Evolutionary conservation across 1,140 invertebrate species (phyloP), one percentile per base, ranked within the genome.

Genomic region (Ylistrum balloti): DNA sequence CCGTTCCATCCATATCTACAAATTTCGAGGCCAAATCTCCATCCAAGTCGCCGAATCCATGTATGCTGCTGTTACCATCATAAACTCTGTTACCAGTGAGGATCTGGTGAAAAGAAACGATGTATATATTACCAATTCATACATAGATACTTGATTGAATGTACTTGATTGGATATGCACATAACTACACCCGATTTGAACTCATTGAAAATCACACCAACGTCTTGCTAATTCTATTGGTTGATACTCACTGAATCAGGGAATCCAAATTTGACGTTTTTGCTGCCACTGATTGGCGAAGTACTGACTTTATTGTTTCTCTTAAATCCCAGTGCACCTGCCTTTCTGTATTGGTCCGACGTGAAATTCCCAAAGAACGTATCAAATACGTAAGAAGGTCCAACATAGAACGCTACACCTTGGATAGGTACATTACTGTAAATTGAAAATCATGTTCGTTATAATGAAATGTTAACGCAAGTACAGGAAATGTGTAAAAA

Each of bases 1-100:
- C 88, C 38, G 45, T 48, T 11, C 91, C 92, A 87, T 92, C 92
- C 11, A 45, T 22, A 33, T 93, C 92, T 11, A 74, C n/a, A 33
- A 93, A 89, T 7, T 89, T 91, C 20, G 91, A 87, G 15, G 33
- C 48, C 33, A 88, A 35, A 35, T 93, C 91, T 17, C 91, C 89
- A 34, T 93, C 92, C 13, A 89, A 17, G 33, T 92, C 89, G 56
- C 32, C 48, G 88, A 92, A 93, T 45, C 88, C 86, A 38, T 45
- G 86, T 5, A 87, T 87, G 11, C 85, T 92, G 22, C 86, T 34
- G 88, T 93, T 89, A n/a, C 91, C 92, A 85, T 93, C 91, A 86
- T 74, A 93, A 0, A 93, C 88, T 7, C 91, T 88, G 74, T 88
- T 90, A 87, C 91, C 91, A 20, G 32, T 33, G 33, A 34, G 22